phyloP scores from a whole-genome alignment of 37 sponge, comb jelly and placozoan species.

The Theonella swinhoei region DNA sequence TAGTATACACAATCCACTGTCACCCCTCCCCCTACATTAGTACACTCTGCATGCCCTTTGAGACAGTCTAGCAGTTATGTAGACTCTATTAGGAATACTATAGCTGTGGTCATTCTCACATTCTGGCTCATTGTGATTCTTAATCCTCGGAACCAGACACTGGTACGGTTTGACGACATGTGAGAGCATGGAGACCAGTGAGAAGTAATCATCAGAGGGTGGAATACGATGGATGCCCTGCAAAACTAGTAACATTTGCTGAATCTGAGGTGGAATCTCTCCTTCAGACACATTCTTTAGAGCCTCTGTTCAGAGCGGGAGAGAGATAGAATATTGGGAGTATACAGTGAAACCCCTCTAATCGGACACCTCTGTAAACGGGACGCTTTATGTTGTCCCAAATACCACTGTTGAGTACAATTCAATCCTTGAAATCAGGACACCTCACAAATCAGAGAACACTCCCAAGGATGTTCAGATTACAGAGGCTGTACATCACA shows the following conservation, averaged over 20 bases:
- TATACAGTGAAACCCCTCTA: neutral
- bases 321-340: neutral
- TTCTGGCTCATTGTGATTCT: neutral
- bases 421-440: too few relatives aligned
- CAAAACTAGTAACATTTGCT: constrained; percentile 85
- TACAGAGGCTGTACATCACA: too few relatives aligned
- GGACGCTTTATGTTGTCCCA: too few relatives aligned
- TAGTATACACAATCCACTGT: too few relatives aligned
- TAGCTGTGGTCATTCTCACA: neutral
- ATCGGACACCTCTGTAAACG: too few relatives aligned
- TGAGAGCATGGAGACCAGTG: constrained; percentile 29
- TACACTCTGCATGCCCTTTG: too few relatives aligned
- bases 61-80: too few relatives aligned
- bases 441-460: too few relatives aligned
- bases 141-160: constrained; percentile 18
- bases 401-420: too few relatives aligned
- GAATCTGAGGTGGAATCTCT: constrained; percentile 52
- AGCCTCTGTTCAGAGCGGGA: neutral
- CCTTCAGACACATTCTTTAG: neutral
- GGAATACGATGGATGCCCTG: constrained; percentile 61
- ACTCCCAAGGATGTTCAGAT: too few relatives aligned
- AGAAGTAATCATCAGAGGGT: constrained; percentile 31
- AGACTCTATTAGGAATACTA: too few relatives aligned
- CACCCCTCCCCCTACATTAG: too few relatives aligned
- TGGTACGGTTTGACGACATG: constrained; percentile 66